Base-by-base conservation (phyloP, 2,888 invertebrate genomes). In the Andrena haemorrhoa region DNA sequence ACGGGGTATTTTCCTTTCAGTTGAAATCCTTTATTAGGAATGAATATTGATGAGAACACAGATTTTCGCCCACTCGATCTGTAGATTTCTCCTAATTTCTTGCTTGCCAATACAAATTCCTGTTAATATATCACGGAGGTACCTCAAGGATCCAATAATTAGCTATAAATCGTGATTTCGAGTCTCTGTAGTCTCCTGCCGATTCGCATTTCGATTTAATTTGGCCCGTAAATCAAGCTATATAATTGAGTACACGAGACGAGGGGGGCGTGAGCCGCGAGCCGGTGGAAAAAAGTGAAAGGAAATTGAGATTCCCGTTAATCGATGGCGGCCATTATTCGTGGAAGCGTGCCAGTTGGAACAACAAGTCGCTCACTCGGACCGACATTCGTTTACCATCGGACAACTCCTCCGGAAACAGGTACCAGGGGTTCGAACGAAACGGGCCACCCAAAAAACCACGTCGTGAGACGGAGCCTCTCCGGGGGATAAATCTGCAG, bases 401-500 rank as follows among this genome's bases (percentile, higher is more conserved):
- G 29, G n/a, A 7, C 8, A 60, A 60, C 10, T 56, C 5, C 58
- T 65, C 58, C 33, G 64, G 35, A 60, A 66, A 75, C 61, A 61
- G 70, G 68, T 79, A 84, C 74, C 56, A 49, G 56, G 8, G 20
- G 72, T 76, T 73, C 63, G 56, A 75, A 82, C 53, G 84, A 82
- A 79, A 70, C 41, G 49, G 86, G 69, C 86, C 86, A 86, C 86
- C 86, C 86, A 83, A 77, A 75, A 77, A 78, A 64, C 35, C 16
- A 29, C 66, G 73, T n/a, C 60, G 47, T 2, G n/a, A 26, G 26
- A 26, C 23, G 3, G 3, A 31, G 51, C 8, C 47, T 47, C 41
- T 31, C 51, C 41, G 49, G 68, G 60, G 84, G 77, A 88, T 83
- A 88, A 88, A 88, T 82, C 86, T 63, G 88, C 87, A 88, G 87